Conservation (phyloP, 2,888 invertebrate genomes). For the Apocheima hispidaria region DNA sequence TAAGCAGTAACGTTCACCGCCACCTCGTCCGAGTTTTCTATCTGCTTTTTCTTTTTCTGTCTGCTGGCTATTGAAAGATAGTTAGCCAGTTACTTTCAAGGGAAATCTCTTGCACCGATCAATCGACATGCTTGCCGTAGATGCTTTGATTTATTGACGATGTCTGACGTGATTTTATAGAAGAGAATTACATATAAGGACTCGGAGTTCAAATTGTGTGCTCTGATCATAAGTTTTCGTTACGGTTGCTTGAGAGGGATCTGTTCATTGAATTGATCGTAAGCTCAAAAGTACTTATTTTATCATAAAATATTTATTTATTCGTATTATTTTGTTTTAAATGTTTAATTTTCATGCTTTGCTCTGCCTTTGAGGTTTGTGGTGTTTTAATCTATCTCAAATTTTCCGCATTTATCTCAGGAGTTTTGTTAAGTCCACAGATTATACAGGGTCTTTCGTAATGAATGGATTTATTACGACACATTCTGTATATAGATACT, state of each 20-base stretch:
- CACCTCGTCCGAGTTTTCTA: neutral
- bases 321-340: too few relatives aligned
- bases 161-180: conserved; percentile 33
- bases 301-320: neutral
- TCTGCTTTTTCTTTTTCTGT: neutral
- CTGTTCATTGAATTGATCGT: conserved; percentile 11
- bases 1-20: too few relatives aligned
- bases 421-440: too few relatives aligned
- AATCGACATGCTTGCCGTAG: conserved; percentile 27
- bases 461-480: too few relatives aligned
- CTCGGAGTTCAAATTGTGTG: conserved; percentile 14
- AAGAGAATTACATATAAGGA: conserved; percentile 32
- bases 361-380: too few relatives aligned
- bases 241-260: conserved; percentile 9
- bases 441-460: too few relatives aligned
- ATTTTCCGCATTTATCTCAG: too few relatives aligned
- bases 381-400: too few relatives aligned
- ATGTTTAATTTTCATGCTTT: too few relatives aligned
- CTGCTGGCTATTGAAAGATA: neutral
- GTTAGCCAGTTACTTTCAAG: conserved; percentile 23
- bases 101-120: conserved; percentile 29
- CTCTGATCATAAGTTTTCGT: conserved; percentile 23
- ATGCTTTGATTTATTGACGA: conserved; percentile 41
- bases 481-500: too few relatives aligned
- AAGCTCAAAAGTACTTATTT: neutral